A percentile compares a stretch with the other conserved stretches of the same genome.
Conservation (phyloP, 1,140 invertebrate genomes). For the Tribolium castaneum region DNA sequence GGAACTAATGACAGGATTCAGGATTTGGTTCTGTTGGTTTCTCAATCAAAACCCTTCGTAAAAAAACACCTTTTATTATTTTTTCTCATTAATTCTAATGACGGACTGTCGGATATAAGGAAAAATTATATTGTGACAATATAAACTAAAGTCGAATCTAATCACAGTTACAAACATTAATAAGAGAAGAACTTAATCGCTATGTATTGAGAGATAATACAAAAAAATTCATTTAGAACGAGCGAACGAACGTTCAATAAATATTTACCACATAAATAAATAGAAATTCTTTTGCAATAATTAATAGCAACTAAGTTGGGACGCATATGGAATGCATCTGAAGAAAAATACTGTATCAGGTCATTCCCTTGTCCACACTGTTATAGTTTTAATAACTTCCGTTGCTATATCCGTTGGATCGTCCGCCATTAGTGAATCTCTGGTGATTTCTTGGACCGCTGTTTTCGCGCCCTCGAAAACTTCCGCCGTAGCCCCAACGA, state of each 20-base stretch:
- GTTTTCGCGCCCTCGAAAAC: slow-evolving; percentile 54
- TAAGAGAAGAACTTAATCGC: slow-evolving; percentile 5
- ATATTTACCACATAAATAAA: slow-evolving; percentile 14
- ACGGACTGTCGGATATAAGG: slow-evolving; percentile 15
- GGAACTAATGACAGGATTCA: neutral
- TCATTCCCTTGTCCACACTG: slow-evolving; percentile 19
- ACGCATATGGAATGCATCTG: slow-evolving; percentile 41
- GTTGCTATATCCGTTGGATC: slow-evolving; percentile 52
- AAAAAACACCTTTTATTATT: slow-evolving; percentile 30
- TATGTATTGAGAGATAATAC: slow-evolving; percentile 13
- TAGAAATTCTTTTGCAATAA: neutral
- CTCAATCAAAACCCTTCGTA: neutral
- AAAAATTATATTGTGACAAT: slow-evolving; percentile 14
- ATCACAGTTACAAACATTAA: slow-evolving; percentile 33
- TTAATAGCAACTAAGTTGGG: slow-evolving; percentile 23
- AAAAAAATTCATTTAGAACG: neutral
- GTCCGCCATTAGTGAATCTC: slow-evolving; percentile 49
- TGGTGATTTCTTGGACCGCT: slow-evolving; percentile 50
- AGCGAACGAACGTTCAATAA: neutral
- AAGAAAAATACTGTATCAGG: slow-evolving; percentile 38
- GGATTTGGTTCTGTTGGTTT: neutral
- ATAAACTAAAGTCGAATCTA: slow-evolving; percentile 28
- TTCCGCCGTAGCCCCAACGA: slow-evolving; percentile 49
- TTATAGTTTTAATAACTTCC: slow-evolving; percentile 19
- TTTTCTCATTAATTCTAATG: slow-evolving; percentile 6